These are phyloP conservation scores for Calyptommatus sinebrachiatus DNA, from an alignment of 2,113 vertebrate species.

Conservation along the genomic window DNA sequence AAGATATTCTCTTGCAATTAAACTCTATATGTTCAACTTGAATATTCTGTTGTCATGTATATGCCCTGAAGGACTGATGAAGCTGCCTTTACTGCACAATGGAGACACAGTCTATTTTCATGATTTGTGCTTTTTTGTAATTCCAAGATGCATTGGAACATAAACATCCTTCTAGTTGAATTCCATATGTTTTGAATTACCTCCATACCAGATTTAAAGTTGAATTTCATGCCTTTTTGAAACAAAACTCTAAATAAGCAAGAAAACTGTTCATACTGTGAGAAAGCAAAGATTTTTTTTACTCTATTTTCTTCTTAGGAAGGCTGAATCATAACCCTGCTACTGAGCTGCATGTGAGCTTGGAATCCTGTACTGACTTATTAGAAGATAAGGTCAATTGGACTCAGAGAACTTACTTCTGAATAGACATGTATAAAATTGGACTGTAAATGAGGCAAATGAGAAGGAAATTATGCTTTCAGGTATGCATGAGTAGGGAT, in stretches of 20 bases:
- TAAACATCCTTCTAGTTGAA: slow-evolving; percentile 43
- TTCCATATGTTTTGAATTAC: slow-evolving; percentile 48
- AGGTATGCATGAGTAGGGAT: slow-evolving; percentile 1
- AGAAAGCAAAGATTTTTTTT: not conserved
- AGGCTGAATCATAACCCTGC: not conserved
- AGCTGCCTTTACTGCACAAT: not conserved
- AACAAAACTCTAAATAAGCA: slow-evolving; percentile 52
- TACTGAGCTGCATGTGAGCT: not conserved
- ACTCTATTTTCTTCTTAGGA: not conserved
- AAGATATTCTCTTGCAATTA: not conserved
- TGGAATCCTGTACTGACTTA: not conserved
- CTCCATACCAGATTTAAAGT: slow-evolving; percentile 60
- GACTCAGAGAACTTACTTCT: not conserved
- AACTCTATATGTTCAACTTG: slow-evolving; percentile 26
- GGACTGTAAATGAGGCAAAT: slow-evolving; percentile 2
- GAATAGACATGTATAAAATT: not conserved
- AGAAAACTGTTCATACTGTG: not conserved
- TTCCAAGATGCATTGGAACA: slow-evolving; percentile 54
- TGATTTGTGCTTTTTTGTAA: slow-evolving; percentile 26
- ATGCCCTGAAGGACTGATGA: too few relatives aligned
- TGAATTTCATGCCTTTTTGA: slow-evolving; percentile 53
- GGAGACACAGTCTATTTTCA: not conserved
- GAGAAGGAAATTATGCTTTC: slow-evolving; percentile 20
- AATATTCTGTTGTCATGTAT: not conserved
- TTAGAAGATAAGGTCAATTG: not conserved